A percentile compares a stretch with the other conserved stretches of the same genome.
These are phyloP conservation scores for Coilia nasus DNA, from an alignment of 2,797 vertebrate genomes.

Conservation along the genomic window DNA sequence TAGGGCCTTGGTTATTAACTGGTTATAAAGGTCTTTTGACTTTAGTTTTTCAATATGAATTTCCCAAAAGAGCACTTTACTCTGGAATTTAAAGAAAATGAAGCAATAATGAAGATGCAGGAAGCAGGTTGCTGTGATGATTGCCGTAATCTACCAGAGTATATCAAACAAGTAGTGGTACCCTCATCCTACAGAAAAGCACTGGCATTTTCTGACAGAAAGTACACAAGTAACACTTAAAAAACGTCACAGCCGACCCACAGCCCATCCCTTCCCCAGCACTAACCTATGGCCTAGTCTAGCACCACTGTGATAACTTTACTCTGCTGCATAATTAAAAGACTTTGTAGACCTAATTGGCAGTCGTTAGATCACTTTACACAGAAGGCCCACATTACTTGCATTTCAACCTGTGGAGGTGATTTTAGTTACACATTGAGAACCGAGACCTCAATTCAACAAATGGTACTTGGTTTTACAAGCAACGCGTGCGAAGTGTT, in stretches of 20 bases:
- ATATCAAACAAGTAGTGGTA: neutral
- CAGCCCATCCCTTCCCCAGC: neutral
- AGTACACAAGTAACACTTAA: neutral
- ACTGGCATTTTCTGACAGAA: neutral
- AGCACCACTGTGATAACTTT: slow-evolving; percentile 35
- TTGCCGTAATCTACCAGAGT: neutral
- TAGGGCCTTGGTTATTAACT: neutral
- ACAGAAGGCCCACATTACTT: slow-evolving; percentile 26
- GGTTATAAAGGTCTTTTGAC: neutral
- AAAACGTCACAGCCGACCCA: neutral
- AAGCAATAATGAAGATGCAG: neutral
- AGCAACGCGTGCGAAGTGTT: neutral
- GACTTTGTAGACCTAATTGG: slow-evolving; percentile 1
- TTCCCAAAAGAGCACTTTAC: neutral
- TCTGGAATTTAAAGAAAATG: neutral
- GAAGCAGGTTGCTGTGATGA: neutral
- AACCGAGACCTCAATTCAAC: neutral
- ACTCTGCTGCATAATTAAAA: slow-evolving; percentile 76
- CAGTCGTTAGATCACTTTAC: slow-evolving; percentile 66
- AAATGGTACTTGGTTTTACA: neutral
- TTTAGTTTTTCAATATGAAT: neutral
- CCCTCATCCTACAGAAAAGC: neutral
- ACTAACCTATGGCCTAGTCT: neutral
- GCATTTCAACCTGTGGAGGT: slow-evolving; percentile 33
- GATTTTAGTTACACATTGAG: neutral